phyloP scores from a whole-genome alignment of 1,140 invertebrate genomes.

The Kradibia gibbosae region DNA sequence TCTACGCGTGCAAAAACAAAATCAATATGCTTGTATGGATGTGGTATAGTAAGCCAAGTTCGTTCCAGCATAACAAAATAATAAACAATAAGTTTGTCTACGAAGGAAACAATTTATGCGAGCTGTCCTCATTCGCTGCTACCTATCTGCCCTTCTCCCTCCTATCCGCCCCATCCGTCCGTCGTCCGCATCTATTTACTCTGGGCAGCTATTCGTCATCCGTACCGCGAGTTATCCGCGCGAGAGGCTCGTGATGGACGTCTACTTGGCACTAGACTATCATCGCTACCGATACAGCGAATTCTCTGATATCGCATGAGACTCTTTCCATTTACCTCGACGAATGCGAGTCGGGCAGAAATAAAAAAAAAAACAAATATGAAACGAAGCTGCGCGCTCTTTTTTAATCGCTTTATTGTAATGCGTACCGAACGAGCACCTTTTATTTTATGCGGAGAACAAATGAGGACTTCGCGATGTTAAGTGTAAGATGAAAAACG shows the following conservation, averaged over 20 bases:
- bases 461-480: background rate
- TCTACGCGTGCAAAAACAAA: too few species aligned
- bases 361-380: slow-evolving; percentile 33
- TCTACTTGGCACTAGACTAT: slow-evolving; percentile 38
- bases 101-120: too few species aligned
- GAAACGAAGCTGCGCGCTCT: background rate
- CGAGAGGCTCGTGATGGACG: background rate
- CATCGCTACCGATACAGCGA: background rate
- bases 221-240: background rate
- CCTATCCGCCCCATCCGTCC: background rate
- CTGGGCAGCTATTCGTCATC: background rate
- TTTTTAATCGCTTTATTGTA: background rate
- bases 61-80: too few species aligned
- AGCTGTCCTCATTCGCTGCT: too few species aligned
- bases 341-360: background rate
- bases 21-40: too few species aligned
- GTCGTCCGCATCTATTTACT: background rate
- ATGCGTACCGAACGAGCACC: background rate
- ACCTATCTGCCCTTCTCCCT: background rate
- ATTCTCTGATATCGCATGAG: background rate
- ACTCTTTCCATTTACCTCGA: background rate
- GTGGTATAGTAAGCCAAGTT: too few species aligned
- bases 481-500: slow-evolving; percentile 11
- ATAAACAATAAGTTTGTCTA: too few species aligned
- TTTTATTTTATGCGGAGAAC: slow-evolving; percentile 2